Percentiles rank a stretch among this genome's conserved stretches.
Evolutionary conservation across 2,113 vertebrate genomes (phyloP).

Genomic region (Isichthys henryi): DNA sequence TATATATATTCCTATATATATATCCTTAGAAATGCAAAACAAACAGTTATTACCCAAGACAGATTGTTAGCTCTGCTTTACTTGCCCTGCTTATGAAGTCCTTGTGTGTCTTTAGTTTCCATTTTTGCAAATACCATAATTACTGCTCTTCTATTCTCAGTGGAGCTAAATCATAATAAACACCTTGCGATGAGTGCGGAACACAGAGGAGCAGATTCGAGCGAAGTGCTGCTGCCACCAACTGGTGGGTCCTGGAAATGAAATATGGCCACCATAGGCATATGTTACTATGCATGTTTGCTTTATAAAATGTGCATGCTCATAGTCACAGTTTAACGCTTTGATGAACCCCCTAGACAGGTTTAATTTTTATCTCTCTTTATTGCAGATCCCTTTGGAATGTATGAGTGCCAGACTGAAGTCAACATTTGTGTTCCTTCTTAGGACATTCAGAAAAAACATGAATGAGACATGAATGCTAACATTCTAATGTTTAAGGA

Average conservation of each 20-base stretch:
- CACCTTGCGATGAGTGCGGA: conserved; percentile 57
- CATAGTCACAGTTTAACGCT: not conserved
- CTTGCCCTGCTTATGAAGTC: not conserved
- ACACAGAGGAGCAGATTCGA: conserved; percentile 47
- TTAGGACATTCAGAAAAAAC: not conserved
- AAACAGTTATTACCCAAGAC: not conserved
- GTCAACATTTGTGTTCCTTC: not conserved
- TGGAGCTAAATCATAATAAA: conserved; percentile 66
- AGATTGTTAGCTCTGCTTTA: not conserved
- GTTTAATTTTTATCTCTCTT: not conserved
- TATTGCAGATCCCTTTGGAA: not conserved
- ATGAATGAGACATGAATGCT: not conserved
- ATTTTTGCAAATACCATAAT: conserved; percentile 65
- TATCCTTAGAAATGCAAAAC: not conserved
- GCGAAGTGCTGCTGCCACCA: conserved; percentile 64
- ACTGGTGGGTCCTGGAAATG: conserved; percentile 35
- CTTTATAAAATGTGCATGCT: conserved; percentile 32
- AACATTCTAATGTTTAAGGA: not conserved
- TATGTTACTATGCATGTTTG: conserved; percentile 5
- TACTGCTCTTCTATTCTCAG: conserved; percentile 68
- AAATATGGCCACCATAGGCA: conserved; percentile 31
- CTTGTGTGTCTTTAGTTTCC: conserved; percentile 22
- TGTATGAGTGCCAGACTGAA: not conserved
- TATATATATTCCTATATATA: not conserved
- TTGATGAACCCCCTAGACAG: not conserved